phyloP scores from a whole-genome alignment of 2,888 invertebrate species.

The Phaedon cochleariae region DNA sequence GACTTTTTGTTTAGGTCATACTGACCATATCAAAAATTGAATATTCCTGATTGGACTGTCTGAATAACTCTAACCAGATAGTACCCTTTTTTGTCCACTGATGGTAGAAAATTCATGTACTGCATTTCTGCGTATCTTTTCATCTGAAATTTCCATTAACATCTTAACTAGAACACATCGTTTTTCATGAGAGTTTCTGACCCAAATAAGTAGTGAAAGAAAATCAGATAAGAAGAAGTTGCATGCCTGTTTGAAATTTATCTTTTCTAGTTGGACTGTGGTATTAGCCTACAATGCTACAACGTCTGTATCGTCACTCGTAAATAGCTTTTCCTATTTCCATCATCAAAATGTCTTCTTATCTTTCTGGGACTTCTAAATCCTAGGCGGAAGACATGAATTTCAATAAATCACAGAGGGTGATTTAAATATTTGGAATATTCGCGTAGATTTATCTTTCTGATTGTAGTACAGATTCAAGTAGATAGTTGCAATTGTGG shows the following conservation, averaged over 20 bases:
- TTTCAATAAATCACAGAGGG: neutral
- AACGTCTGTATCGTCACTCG: neutral
- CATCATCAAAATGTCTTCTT: neutral
- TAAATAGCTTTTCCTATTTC: neutral
- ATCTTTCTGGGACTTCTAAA: neutral
- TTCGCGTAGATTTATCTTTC: no score
- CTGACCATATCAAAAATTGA: no score
- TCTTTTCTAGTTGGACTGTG: neutral
- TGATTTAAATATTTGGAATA: neutral
- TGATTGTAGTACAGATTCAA: no score
- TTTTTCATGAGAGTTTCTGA: constrained; percentile 3
- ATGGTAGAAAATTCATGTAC: no score
- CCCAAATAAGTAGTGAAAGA: constrained; percentile 7
- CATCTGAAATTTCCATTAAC: neutral
- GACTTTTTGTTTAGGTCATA: no score
- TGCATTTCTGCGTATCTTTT: no score
- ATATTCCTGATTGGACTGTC: no score
- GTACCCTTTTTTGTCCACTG: no score
- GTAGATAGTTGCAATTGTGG: no score
- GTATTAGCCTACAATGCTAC: neutral
- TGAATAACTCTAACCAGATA: no score
- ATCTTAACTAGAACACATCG: neutral
- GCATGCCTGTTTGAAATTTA: constrained; percentile 10
- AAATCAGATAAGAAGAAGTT: constrained; percentile 3
- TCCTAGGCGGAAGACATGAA: neutral